phyloP scores from a whole-genome alignment of 2,888 invertebrate species.

The Eupithecia exiguata region DNA sequence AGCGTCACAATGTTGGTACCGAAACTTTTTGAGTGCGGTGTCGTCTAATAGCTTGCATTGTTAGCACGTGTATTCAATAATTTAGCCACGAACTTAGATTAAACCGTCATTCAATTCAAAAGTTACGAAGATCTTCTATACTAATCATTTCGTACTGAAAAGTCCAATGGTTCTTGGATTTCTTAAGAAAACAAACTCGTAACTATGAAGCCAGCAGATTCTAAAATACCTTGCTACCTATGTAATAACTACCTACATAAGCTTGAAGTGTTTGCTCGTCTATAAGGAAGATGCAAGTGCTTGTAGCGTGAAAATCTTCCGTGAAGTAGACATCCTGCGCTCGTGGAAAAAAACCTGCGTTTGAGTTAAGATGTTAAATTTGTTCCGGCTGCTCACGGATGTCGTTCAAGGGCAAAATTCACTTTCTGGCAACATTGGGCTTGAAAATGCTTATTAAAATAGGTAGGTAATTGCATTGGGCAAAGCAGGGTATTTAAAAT shows the following conservation, averaged over 20 bases:
- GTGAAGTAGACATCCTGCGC: conserved; percentile 80
- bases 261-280: conserved; percentile 25
- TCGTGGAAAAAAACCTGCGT: conserved; percentile 48
- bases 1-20: conserved; percentile 77
- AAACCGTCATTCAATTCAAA: conserved; percentile 34
- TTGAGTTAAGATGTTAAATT: conserved; percentile 60
- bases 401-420: conserved; percentile 78
- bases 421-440: conserved; percentile 58
- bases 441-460: conserved; percentile 34
- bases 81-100: conserved; percentile 47
- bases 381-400: conserved; percentile 79
- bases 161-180: background rate
- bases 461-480: background rate
- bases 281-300: conserved; percentile 67
- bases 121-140: background rate
- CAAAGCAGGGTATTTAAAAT: background rate
- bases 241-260: conserved; percentile 9
- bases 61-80: conserved; percentile 69
- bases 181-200: background rate
- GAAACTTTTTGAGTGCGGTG: conserved; percentile 77
- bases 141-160: background rate
- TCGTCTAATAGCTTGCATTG: conserved; percentile 63
- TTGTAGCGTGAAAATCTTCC: conserved; percentile 72
- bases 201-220: background rate
- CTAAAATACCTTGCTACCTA: conserved; percentile 9